Base-by-base conservation (phyloP, 2,888 invertebrate species). In the Lampropteryx suffumata region DNA sequence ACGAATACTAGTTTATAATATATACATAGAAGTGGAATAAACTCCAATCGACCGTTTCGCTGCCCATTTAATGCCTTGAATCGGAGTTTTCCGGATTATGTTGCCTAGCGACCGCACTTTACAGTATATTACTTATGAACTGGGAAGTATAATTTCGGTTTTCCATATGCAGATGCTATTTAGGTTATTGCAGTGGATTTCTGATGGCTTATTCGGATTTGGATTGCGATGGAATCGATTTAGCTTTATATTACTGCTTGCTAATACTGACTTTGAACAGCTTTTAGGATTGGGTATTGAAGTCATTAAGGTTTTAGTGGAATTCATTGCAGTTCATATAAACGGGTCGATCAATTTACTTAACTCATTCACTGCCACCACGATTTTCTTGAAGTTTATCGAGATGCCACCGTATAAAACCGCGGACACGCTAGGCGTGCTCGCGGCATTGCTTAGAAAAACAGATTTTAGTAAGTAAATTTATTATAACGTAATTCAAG, bases 141-240 rank as follows among this genome's bases (percentile, higher is more conserved):
- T 14, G 27, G 28, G 39, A 29, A 46, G 37, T 46, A 42, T 46
- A 33, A 46, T 46, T 50, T 21, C 21, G 34, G 35, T 6, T 50
- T 35, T 32, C 41, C 42, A 41, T 46, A 42, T 51, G 51, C 41
- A 45, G 35, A 41, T 35, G 51, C 45, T 33, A 46, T 42, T 51
- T 28, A 29, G 33, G 9, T 35, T 41, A 45, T 32, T 45, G 45
- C 50, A 36, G 41, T 26, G 45, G 13, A 29, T 21, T 41, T 41
- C 21, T 41, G 37, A 41, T 36, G 9, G 36, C 39, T 28, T 28
- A 27, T 42, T 32, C 36, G 42, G 33, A 24, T 42, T 32, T 32
- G 42, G 28, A 24, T 40, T 44, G 26, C 40, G 45, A 44, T 29
- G 4, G 12, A 30, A 13, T 36, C 26, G 41, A 27, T 41, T 41